Evolutionary conservation across 1,140 invertebrate genomes (phyloP).

Genomic region (Coelopa frigida): DNA sequence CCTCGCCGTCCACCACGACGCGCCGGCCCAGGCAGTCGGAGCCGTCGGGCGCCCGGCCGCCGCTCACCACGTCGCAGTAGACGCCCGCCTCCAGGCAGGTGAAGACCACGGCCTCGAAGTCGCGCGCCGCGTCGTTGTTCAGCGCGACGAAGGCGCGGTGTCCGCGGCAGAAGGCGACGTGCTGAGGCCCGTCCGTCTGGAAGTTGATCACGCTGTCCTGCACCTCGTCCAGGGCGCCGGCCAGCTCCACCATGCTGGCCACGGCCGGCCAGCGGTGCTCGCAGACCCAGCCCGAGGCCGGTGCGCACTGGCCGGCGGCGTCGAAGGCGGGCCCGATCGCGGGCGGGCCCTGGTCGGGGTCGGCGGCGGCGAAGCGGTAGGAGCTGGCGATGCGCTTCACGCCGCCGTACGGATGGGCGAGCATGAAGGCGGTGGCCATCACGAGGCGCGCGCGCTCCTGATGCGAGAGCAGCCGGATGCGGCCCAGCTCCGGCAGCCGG

Average conservation of each 20-base stretch:
- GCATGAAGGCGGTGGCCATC: slow-evolving; percentile 68
- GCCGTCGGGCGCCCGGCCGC: slow-evolving; percentile 45
- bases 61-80: slow-evolving; percentile 77
- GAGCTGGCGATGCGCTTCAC: slow-evolving; percentile 66
- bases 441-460: slow-evolving; percentile 55
- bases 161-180: slow-evolving; percentile 68
- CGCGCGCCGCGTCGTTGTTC: slow-evolving; percentile 47
- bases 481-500: slow-evolving; percentile 45
- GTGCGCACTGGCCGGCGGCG: slow-evolving; percentile 51
- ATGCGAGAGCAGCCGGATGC: slow-evolving; percentile 48
- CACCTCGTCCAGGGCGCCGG: slow-evolving; percentile 46
- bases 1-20: slow-evolving; percentile 8
- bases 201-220: slow-evolving; percentile 52
- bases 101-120: slow-evolving; percentile 50
- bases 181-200: slow-evolving; percentile 66
- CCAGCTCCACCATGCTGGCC: slow-evolving; percentile 70
- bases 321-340: slow-evolving; percentile 59
- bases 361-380: slow-evolving; percentile 44
- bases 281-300: slow-evolving; percentile 71
- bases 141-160: slow-evolving; percentile 63
- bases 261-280: slow-evolving; percentile 81
- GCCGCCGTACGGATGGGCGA: slow-evolving; percentile 64
- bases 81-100: slow-evolving; percentile 61
- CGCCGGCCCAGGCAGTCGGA: slow-evolving; percentile 1
- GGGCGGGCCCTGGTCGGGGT: slow-evolving; percentile 52